Conservation (phyloP, 2,888 invertebrate species). For the Periphyllus acericola region DNA sequence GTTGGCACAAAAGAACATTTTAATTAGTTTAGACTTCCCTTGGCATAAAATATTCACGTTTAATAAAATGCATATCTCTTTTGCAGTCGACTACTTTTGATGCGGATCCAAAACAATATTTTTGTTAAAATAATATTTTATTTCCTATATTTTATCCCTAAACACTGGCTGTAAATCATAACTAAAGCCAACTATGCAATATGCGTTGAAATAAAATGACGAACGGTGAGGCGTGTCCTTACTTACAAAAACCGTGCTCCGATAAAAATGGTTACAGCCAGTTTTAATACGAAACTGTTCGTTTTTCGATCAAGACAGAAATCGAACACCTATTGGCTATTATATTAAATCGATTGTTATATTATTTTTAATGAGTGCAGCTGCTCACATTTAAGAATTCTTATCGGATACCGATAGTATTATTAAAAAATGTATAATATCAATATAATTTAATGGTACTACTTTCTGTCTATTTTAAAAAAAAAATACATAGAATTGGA, state of each 20-base stretch:
- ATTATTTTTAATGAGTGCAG: not conserved
- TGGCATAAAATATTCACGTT: not conserved
- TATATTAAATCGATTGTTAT: not conserved
- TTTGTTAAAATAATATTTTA: not conserved
- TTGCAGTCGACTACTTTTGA: not conserved
- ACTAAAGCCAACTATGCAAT: no score
- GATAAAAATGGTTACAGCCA: no score
- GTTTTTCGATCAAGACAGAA: no score
- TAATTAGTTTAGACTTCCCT: not conserved
- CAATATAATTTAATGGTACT: no score
- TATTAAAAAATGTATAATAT: no score
- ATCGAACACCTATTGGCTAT: no score
- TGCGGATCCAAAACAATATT: not conserved
- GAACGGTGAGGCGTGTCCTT: no score
- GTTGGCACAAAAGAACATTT: not conserved
- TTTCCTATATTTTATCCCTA: not conserved
- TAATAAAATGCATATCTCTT: not conserved
- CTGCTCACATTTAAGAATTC: not conserved
- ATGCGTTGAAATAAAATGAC: not conserved
- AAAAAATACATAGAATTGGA: no score
- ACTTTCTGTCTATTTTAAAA: no score
- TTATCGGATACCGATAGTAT: no score
- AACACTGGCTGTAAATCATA: not conserved
- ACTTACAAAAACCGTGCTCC: no score
- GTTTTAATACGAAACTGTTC: no score